Conservation (phyloP, 2,113 vertebrate species). For the Hippocampus zosterae region DNA sequence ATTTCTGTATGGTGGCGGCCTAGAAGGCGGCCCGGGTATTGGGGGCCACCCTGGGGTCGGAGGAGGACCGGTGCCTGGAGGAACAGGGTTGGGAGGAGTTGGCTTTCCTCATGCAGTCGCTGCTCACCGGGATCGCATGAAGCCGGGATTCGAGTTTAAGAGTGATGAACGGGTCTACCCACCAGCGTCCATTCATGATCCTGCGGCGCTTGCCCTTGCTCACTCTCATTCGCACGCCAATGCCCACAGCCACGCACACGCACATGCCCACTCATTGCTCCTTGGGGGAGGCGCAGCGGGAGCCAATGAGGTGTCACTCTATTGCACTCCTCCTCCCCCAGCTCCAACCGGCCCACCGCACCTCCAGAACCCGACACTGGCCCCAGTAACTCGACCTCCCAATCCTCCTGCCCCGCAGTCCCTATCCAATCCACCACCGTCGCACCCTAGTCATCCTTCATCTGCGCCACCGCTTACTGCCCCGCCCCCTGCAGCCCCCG, state of each 20-base stretch:
- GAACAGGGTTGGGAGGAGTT: conserved; percentile 70
- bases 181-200: conserved; percentile 61
- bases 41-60: conserved; percentile 63
- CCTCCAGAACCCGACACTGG: conserved; percentile 62
- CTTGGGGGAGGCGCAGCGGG: conserved; percentile 64
- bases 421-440: conserved; percentile 61
- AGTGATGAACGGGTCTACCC: conserved; percentile 73
- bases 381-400: conserved; percentile 61
- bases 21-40: conserved; percentile 69
- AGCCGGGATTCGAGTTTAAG: conserved; percentile 89
- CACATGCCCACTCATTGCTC: conserved; percentile 70
- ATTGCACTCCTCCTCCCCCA: conserved; percentile 71
- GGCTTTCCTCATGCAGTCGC: conserved; percentile 73
- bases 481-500: conserved; percentile 47
- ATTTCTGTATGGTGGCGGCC: conserved; percentile 73
- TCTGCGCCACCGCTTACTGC: conserved; percentile 60
- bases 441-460: conserved; percentile 57
- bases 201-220: conserved; percentile 66
- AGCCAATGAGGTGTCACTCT: conserved; percentile 67
- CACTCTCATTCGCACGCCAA: conserved; percentile 71
- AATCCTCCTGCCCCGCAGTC: conserved; percentile 67
- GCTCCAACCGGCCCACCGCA: conserved; percentile 61
- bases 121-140: conserved; percentile 88
- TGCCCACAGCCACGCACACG: conserved; percentile 48
- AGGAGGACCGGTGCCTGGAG: conserved; percentile 72